Percentiles rank a stretch among this genome's conserved stretches.
phyloP scores from a whole-genome alignment of 2,113 vertebrate species.

The Odontesthes bonariensis region DNA sequence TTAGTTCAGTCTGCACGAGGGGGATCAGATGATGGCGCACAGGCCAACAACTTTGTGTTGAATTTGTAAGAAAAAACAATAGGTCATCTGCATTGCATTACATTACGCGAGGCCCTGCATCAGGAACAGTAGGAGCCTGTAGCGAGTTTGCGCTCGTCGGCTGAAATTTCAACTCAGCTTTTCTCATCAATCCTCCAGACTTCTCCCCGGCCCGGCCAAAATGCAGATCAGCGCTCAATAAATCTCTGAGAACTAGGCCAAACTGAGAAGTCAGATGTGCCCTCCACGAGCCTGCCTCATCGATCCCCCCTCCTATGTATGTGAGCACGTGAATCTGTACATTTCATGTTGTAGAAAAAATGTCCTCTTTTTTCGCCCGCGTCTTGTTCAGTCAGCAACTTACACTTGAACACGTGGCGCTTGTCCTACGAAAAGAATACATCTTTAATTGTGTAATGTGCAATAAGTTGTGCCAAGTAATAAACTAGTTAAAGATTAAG shows the following conservation, averaged over 20 bases:
- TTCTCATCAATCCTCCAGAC: conserved; percentile 76
- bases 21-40: conserved; percentile 15
- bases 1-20: conserved; percentile 11
- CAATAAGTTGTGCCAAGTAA: too few relatives aligned
- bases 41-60: conserved; percentile 31
- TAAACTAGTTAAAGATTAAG: too few relatives aligned
- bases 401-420: conserved; percentile 2
- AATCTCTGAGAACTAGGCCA: conserved; percentile 80
- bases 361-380: conserved; percentile 2
- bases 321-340: conserved; percentile 29
- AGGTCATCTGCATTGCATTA: conserved; percentile 49
- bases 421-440: neutral
- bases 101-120: conserved; percentile 36
- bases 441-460: too few relatives aligned
- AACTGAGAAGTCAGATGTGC: conserved; percentile 66
- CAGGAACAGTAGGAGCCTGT: conserved; percentile 54
- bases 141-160: conserved; percentile 50
- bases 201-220: conserved; percentile 67
- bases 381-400: conserved; percentile 22
- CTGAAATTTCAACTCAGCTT: conserved; percentile 72
- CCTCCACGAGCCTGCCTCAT: conserved; percentile 41
- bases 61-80: conserved; percentile 9
- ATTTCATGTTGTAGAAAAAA: conserved; percentile 19
- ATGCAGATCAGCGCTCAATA: conserved; percentile 78
- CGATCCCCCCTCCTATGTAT: conserved; percentile 52